Base-by-base conservation (phyloP, 2,113 vertebrate species). In the Erythrocercus mccallii region DNA sequence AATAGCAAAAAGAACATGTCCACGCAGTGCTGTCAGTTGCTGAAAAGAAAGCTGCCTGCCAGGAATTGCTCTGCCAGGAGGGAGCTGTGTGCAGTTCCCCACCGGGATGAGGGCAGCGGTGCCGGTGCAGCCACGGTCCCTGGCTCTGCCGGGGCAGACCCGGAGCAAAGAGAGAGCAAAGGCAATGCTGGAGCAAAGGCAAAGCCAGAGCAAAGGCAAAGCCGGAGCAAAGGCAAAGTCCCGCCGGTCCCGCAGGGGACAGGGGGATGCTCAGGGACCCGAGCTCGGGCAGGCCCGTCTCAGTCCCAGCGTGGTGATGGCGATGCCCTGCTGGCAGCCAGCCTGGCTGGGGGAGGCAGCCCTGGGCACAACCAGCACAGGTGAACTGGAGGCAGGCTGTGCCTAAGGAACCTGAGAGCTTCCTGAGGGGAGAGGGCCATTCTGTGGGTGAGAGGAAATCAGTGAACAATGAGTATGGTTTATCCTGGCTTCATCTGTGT, bases 221-320 rank as follows among this genome's bases (percentile, higher is more conserved):
- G 10, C 47, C 22, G 22, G 47, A 31, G 31, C 0, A 2, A n/a
- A n/a, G n/a, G 6, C 23, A 33, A 48, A 65, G 44, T 31, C 58
- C 33, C 0, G 0, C 28, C 37, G 2, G 2, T 37, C n/a, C 28
- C 23, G 13, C 28, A 18, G 6, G 51, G 53, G 15, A 25, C 5
- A 2, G 54, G 25, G 56, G 40, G 16, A 30, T 2, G 0, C 4
- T 1, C 9, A 7, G 20, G 37, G 44, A 31, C 21, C 1, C 2
- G 44, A 62, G 35, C 40, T 24, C 0, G 2, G 22, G 7, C 71
- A 38, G 60, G 22, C 5, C 23, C 27, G 16, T 8, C 38, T 12
- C 15, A 2, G 12, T 6, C 22, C 35, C 2, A 0, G 22, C 2
- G 19, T 5, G 10, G 28, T 53, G 65, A 10, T 10, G 21, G 66